Percentiles rank a stretch among this genome's conserved stretches.
These are phyloP conservation scores for Portunus trituberculatus DNA, from an alignment of 1,140 invertebrate species.

Conservation along the genomic window DNA sequence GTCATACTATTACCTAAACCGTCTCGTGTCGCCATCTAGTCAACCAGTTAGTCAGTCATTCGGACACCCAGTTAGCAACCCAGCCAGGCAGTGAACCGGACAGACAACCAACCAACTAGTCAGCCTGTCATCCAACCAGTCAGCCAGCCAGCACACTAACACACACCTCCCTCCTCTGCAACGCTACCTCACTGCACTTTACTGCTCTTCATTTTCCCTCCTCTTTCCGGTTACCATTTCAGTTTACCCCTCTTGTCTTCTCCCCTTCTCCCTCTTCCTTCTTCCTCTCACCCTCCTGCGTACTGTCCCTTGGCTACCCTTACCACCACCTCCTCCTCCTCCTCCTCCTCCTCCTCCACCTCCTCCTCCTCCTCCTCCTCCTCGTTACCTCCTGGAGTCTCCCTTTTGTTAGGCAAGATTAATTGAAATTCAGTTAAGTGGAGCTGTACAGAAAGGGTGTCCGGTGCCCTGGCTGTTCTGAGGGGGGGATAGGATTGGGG, in stretches of 20 bases:
- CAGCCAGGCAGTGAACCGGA: too few relatives aligned
- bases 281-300: neutral
- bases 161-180: too few relatives aligned
- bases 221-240: neutral
- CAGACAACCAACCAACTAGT: too few relatives aligned
- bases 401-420: slow-evolving; percentile 3
- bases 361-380: neutral
- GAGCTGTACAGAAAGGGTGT: slow-evolving; percentile 18
- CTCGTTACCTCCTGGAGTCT: neutral
- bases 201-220: neutral
- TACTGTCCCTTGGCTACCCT: neutral
- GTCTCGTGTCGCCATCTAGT: too few relatives aligned
- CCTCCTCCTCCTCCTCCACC: slow-evolving; percentile 11
- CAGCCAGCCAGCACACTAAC: too few relatives aligned
- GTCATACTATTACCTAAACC: too few relatives aligned
- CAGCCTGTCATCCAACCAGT: too few relatives aligned
- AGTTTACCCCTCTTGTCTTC: neutral
- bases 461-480: neutral
- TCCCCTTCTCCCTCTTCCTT: neutral
- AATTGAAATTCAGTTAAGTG: slow-evolving; percentile 23
- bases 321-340: neutral
- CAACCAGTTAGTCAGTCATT: too few relatives aligned
- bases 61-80: too few relatives aligned
- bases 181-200: neutral
- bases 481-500: neutral